Conservation (phyloP, 2,888 invertebrate genomes). For the Pristionchus fissidentatus region DNA sequence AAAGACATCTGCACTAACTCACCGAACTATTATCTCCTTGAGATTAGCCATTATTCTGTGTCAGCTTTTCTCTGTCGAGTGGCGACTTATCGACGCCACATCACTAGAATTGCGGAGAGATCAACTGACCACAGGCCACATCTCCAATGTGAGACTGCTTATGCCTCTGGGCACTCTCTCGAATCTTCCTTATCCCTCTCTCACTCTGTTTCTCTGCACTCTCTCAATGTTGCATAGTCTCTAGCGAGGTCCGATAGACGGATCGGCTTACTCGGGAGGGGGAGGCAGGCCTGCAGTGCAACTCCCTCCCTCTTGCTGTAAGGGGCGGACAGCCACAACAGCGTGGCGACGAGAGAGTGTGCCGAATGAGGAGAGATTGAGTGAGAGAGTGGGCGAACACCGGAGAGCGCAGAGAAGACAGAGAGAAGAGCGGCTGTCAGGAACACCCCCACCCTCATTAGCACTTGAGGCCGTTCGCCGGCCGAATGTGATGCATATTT, state of each 20-base stretch:
- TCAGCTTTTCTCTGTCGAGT: neutral
- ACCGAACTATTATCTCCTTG: slow-evolving; percentile 39
- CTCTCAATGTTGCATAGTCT: neutral
- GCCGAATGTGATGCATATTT: no score
- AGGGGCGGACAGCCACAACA: slow-evolving; percentile 14
- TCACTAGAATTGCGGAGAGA: no score
- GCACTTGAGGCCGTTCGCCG: no score
- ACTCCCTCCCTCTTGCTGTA: slow-evolving; percentile 25
- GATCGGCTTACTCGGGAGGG: neutral
- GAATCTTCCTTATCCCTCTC: no score
- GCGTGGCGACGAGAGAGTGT: neutral
- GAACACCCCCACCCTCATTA: no score
- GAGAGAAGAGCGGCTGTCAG: no score
- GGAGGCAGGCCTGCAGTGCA: no score
- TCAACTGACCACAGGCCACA: neutral
- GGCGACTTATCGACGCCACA: neutral
- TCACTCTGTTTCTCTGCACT: neutral
- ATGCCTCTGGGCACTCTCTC: slow-evolving; percentile 9
- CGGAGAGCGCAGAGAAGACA: no score
- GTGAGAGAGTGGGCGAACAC: no score
- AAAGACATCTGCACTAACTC: neutral
- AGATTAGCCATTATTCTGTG: slow-evolving; percentile 36
- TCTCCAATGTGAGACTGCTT: neutral
- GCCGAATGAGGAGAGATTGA: neutral
- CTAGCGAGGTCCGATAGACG: neutral